Evolutionary conservation across 2,888 invertebrate species (phyloP).

Genomic region (Microplitis manilae): DNA sequence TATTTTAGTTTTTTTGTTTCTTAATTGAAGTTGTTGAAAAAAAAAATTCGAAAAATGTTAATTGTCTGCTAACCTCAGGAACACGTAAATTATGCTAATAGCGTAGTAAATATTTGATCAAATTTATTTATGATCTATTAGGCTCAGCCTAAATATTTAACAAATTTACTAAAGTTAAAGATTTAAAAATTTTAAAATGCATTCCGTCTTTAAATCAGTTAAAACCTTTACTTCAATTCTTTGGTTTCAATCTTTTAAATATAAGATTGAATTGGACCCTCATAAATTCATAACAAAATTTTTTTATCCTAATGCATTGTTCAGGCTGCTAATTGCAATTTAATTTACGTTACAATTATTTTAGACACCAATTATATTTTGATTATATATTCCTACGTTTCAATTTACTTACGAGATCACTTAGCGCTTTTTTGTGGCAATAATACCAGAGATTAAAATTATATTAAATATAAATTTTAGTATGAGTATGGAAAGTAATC

Average conservation of each 20-base stretch:
- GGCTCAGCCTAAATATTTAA: background rate
- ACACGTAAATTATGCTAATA: no score
- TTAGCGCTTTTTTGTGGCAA: background rate
- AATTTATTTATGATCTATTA: no score
- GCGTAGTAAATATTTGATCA: no score
- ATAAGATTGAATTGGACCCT: slow-evolving; percentile 1
- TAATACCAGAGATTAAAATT: background rate
- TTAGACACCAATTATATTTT: background rate
- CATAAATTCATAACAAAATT: background rate
- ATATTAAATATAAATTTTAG: slow-evolving; percentile 49
- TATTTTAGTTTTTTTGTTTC: no score
- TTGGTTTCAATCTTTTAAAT: slow-evolving; percentile 13
- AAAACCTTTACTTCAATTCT: background rate
- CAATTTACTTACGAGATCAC: background rate
- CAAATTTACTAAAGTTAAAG: background rate
- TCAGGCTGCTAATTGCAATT: background rate
- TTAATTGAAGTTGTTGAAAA: no score
- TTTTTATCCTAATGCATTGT: background rate
- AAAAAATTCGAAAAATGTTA: no score
- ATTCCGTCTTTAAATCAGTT: background rate
- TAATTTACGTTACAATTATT: background rate
- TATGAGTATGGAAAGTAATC: slow-evolving; percentile 62
- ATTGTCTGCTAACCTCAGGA: no score
- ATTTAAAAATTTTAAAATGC: background rate
- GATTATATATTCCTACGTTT: background rate